These are phyloP conservation scores for Meliscaeva auricollis DNA, from an alignment of 2,888 invertebrate species.

Conservation along the genomic window DNA sequence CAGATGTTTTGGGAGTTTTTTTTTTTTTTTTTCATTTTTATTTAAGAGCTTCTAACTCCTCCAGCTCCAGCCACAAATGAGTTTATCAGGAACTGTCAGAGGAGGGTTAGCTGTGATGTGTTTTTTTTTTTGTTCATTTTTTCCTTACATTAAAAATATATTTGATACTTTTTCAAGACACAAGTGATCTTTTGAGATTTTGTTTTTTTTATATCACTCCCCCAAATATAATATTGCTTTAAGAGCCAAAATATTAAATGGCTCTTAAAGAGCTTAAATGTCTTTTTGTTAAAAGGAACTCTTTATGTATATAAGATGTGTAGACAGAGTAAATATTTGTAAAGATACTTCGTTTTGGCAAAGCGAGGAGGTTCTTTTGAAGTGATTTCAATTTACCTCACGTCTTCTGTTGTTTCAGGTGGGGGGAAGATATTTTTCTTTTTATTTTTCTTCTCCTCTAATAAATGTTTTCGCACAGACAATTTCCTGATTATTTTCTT, in stretches of 20 bases:
- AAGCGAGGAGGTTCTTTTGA: background rate
- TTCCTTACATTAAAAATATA: background rate
- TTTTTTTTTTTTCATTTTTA: background rate
- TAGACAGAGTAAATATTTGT: conserved; percentile 10
- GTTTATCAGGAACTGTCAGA: conserved; percentile 16
- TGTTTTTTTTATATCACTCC: background rate
- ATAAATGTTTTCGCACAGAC: background rate
- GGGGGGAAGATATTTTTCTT: background rate
- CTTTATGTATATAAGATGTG: background rate
- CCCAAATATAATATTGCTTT: background rate
- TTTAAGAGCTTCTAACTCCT: background rate
- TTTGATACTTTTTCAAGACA: background rate
- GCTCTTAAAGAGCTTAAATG: background rate
- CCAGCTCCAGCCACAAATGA: conserved; percentile 11
- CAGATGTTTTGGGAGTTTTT: conserved; percentile 36
- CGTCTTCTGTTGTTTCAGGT: background rate
- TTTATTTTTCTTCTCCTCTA: background rate
- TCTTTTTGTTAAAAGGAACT: background rate
- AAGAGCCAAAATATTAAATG: conserved; percentile 28
- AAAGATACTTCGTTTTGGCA: background rate
- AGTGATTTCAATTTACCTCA: conserved; percentile 7
- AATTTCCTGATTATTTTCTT: background rate
- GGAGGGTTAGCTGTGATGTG: background rate
- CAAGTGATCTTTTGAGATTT: background rate
- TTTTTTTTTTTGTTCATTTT: no score